phyloP scores from a whole-genome alignment of 2,113 vertebrate genomes.

The Sminthopsis crassicaudata region DNA sequence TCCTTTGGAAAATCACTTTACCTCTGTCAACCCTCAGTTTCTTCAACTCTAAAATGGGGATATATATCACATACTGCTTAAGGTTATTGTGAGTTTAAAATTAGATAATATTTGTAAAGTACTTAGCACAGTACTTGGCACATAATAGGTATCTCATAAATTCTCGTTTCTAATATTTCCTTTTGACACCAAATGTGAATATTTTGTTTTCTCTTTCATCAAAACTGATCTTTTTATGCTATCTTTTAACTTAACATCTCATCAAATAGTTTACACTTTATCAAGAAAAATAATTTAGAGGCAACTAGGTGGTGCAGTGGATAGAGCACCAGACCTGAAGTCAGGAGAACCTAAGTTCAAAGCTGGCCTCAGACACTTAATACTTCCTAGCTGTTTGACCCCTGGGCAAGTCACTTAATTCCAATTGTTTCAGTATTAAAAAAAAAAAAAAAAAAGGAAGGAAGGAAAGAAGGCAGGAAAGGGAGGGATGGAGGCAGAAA shows the following conservation, averaged over 20 bases:
- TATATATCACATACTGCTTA: not conserved
- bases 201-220: not conserved
- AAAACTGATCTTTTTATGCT: not conserved
- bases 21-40: slow-evolving; percentile 8
- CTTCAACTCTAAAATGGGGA: not conserved
- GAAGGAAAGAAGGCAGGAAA: too few relatives aligned
- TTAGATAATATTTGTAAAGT: not conserved
- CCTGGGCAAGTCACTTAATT: too few relatives aligned
- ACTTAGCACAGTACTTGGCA: not conserved
- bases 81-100: not conserved
- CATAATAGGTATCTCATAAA: not conserved
- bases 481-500: fast-evolving
- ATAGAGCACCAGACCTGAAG: too few relatives aligned
- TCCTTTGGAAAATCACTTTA: not conserved
- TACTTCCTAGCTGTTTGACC: too few relatives aligned
- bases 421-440: too few relatives aligned
- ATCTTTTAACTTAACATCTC: not conserved
- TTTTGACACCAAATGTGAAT: not conserved
- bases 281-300: not conserved
- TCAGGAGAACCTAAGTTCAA: too few relatives aligned
- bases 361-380: too few relatives aligned
- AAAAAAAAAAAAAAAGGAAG: too few relatives aligned
- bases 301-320: too few relatives aligned
- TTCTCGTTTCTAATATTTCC: not conserved
- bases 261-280: not conserved